phyloP scores from a whole-genome alignment of 1,140 invertebrate species.

The Drosophila dunni region DNA sequence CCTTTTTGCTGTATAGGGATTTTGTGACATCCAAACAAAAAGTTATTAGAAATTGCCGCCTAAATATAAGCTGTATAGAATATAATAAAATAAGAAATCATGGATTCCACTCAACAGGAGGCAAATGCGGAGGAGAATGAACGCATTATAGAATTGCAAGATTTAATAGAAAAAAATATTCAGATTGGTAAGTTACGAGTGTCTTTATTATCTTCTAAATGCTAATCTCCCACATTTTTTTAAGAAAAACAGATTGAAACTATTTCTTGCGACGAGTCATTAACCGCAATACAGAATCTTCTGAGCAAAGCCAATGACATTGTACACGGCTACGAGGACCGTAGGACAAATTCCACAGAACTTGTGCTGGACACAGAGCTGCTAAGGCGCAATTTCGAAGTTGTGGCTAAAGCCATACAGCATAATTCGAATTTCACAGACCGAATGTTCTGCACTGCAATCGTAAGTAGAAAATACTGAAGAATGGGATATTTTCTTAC shows the following conservation, averaged over 20 bases:
- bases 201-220: background rate
- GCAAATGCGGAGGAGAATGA: conserved; percentile 14
- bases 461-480: conserved; percentile 40
- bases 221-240: background rate
- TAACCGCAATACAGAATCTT: conserved; percentile 53
- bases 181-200: conserved; percentile 49
- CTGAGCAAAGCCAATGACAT: conserved; percentile 54
- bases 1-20: too few species aligned
- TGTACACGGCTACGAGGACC: conserved; percentile 44
- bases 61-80: background rate
- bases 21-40: too few species aligned
- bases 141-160: conserved; percentile 54
- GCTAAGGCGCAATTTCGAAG: conserved; percentile 60
- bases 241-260: conserved; percentile 59
- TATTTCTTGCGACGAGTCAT: conserved; percentile 47
- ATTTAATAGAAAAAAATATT: conserved; percentile 65
- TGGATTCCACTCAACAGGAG: conserved; percentile 12
- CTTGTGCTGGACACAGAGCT: conserved; percentile 66
- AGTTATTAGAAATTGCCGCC: background rate
- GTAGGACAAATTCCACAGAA: conserved; percentile 53
- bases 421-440: conserved; percentile 57
- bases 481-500: background rate
- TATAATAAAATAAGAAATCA: background rate
- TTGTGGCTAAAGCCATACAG: conserved; percentile 62
- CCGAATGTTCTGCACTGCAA: conserved; percentile 51